These are phyloP conservation scores for Eueremaeus valkanovi DNA, from an alignment of 2,888 invertebrate species.

Conservation along the genomic window DNA sequence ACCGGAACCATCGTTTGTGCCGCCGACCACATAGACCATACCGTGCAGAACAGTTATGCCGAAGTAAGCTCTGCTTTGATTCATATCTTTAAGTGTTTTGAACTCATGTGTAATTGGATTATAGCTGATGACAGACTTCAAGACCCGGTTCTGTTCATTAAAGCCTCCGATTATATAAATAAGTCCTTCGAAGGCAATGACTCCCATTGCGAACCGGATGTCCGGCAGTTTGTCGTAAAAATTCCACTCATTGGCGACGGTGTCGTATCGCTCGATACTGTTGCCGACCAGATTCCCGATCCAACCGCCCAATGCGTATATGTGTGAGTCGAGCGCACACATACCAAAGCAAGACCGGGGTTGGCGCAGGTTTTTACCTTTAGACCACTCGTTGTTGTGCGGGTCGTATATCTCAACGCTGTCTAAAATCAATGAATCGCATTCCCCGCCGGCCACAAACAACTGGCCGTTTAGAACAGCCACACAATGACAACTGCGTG, in stretches of 20 bases:
- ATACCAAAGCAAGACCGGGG: conserved; percentile 85
- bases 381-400: conserved; percentile 47
- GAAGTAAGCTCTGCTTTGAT: conserved; percentile 77
- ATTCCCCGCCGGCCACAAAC: conserved; percentile 81
- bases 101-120: conserved; percentile 73
- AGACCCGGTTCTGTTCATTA: conserved; percentile 48
- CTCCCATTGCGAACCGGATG: conserved; percentile 86
- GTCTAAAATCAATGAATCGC: conserved; percentile 52
- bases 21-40: conserved; percentile 80
- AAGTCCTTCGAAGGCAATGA: conserved; percentile 73
- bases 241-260: conserved; percentile 70
- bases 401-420: conserved; percentile 52
- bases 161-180: conserved; percentile 84
- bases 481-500: conserved; percentile 80
- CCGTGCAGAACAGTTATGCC: conserved; percentile 76
- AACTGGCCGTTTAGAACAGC: conserved; percentile 77
- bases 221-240: conserved; percentile 73
- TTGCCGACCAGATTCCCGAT: conserved; percentile 85
- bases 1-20: conserved; percentile 69
- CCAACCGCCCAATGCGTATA: conserved; percentile 90
- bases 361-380: conserved; percentile 35
- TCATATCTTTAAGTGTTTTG: conserved; percentile 71
- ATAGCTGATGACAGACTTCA: conserved; percentile 50
- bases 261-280: conserved; percentile 81
- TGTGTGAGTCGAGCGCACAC: conserved; percentile 72